phyloP scores from a whole-genome alignment of 2,797 vertebrate genomes.

The Taenioides sp. region DNA sequence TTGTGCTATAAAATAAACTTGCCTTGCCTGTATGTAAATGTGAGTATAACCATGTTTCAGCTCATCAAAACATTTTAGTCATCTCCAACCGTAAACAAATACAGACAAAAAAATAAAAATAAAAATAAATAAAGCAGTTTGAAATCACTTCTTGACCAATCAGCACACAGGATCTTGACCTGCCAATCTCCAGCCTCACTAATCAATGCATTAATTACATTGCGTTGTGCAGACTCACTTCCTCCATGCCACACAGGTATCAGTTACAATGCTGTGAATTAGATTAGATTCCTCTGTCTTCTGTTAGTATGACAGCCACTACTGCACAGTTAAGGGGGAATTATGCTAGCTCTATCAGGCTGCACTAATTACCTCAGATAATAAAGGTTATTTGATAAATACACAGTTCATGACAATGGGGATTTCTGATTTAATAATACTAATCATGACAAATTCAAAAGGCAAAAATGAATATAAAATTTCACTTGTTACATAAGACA shows the following conservation, averaged over 20 bases:
- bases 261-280: conserved; percentile 67
- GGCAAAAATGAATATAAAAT: neutral
- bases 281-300: conserved; percentile 68
- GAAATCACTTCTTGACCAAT: conserved; percentile 31
- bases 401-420: neutral
- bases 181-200: conserved; percentile 53
- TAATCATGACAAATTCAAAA: neutral
- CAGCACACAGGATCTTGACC: conserved; percentile 45
- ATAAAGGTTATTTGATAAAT: conserved; percentile 15
- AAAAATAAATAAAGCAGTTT: neutral
- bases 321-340: conserved; percentile 32
- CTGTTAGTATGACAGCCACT: conserved; percentile 52
- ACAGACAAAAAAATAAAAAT: neutral
- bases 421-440: conserved; percentile 4
- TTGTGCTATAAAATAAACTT: no score
- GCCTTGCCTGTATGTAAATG: no score
- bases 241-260: conserved; percentile 57
- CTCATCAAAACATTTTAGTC: no score
- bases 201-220: conserved; percentile 75
- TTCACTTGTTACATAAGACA: neutral
- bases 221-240: conserved; percentile 58
- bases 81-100: neutral
- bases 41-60: no score
- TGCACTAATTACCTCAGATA: conserved; percentile 1
- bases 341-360: conserved; percentile 45